A percentile compares a stretch with the other conserved stretches of the same genome.
These are phyloP conservation scores for Urocynchramus pylzowi DNA, from an alignment of 2,113 vertebrate genomes.

Conservation along the genomic window DNA sequence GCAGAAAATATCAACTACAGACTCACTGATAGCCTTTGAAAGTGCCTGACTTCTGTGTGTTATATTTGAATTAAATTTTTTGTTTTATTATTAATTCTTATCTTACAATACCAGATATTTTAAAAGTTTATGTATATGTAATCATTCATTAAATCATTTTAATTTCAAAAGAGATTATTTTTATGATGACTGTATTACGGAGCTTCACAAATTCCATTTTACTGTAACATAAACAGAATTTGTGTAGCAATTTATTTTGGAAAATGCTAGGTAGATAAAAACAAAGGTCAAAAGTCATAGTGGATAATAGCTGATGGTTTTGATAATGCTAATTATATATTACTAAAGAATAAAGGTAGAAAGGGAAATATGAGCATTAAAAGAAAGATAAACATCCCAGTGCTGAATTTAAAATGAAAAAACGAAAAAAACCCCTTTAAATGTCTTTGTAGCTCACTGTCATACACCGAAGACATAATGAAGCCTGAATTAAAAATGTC, in stretches of 20 bases:
- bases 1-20: background rate
- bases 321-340: constrained; percentile 82
- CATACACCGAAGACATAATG: constrained; percentile 78
- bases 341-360: constrained; percentile 77
- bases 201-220: constrained; percentile 30
- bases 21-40: background rate
- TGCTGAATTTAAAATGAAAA: constrained; percentile 71
- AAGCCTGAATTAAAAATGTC: constrained; percentile 87
- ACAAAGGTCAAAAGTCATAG: constrained; percentile 75
- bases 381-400: constrained; percentile 78
- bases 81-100: background rate
- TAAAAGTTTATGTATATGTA: background rate
- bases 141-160: constrained; percentile 1
- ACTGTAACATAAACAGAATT: constrained; percentile 46
- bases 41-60: background rate
- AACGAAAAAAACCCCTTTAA: constrained; percentile 64
- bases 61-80: background rate
- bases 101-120: background rate
- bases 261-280: constrained; percentile 46
- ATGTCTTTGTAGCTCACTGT: constrained; percentile 80
- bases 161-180: background rate
- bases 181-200: background rate
- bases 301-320: constrained; percentile 79
- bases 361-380: constrained; percentile 81
- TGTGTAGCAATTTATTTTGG: constrained; percentile 37